phyloP scores from a whole-genome alignment of 2,797 vertebrate genomes.

The Eleutherodactylus coqui region DNA sequence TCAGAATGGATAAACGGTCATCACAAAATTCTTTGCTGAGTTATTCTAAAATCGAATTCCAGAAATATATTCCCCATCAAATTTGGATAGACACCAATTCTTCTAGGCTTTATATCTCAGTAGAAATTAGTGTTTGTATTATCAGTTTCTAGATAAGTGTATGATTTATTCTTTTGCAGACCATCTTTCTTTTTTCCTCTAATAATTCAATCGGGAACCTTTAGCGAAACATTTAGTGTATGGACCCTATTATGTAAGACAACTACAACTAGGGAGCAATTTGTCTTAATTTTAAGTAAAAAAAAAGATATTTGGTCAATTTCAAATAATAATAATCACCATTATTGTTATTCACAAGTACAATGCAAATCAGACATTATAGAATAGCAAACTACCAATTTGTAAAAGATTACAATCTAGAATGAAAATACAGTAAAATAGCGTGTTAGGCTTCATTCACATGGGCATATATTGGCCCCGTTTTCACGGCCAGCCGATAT shows the following conservation, averaged over 20 bases:
- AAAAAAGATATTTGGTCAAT: neutral
- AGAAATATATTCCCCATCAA: slow-evolving; percentile 33
- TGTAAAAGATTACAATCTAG: too few relatives aligned
- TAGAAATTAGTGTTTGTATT: neutral
- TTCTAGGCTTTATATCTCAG: slow-evolving; percentile 5
- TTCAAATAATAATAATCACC: too few relatives aligned
- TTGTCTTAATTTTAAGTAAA: neutral
- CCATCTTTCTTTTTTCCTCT: neutral
- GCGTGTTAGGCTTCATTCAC: too few relatives aligned
- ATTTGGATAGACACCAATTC: slow-evolving; percentile 18
- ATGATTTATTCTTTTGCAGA: slow-evolving; percentile 14
- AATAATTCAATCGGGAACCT: neutral
- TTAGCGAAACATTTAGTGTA: neutral
- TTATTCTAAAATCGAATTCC: slow-evolving; percentile 35
- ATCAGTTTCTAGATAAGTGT: slow-evolving; percentile 7
- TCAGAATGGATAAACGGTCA: slow-evolving; percentile 35
- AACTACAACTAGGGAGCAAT: neutral
- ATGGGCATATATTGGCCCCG: too few relatives aligned
- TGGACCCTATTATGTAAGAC: neutral
- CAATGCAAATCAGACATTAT: too few relatives aligned
- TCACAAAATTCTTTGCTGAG: slow-evolving; percentile 9
- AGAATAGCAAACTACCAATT: too few relatives aligned
- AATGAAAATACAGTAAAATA: too few relatives aligned
- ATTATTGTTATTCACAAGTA: too few relatives aligned
- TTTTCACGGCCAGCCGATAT: too few relatives aligned